Conservation (phyloP, 2,113 vertebrate genomes). For the Grallaria varia region DNA sequence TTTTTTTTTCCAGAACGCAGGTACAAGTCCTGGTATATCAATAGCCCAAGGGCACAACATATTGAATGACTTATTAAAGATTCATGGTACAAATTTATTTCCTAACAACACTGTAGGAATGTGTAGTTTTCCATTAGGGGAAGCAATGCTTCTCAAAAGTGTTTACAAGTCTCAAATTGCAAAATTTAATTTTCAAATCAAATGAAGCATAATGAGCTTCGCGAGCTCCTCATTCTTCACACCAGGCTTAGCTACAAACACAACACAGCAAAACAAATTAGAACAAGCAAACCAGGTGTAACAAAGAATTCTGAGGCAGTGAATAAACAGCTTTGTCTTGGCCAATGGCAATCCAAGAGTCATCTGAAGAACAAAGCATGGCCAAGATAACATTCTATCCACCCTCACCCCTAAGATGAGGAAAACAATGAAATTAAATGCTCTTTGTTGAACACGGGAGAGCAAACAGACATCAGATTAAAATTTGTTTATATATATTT, state of each 20-base stretch:
- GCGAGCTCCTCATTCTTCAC: background rate
- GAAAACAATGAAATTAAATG: background rate
- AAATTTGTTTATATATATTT: background rate
- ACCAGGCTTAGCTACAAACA: background rate
- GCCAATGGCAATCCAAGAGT: background rate
- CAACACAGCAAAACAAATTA: background rate
- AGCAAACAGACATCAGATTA: background rate
- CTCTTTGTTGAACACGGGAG: background rate
- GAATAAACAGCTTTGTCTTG: background rate
- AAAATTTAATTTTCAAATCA: constrained; percentile 43
- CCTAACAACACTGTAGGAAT: constrained; percentile 1
- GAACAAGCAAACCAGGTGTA: background rate
- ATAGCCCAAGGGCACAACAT: constrained; percentile 35
- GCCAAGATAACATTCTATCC: background rate
- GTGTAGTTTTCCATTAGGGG: constrained; percentile 27
- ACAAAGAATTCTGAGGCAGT: background rate
- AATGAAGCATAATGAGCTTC: constrained; percentile 39
- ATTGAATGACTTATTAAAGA: constrained; percentile 61
- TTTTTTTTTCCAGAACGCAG: constrained; percentile 19
- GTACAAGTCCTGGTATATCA: constrained; percentile 29
- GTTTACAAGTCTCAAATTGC: constrained; percentile 51
- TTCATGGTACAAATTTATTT: constrained; percentile 53
- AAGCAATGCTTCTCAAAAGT: constrained; percentile 34
- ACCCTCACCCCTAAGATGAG: background rate
- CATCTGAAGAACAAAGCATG: background rate